Percentiles rank a stretch among this genome's conserved stretches.
Evolutionary conservation across 2,113 vertebrate genomes (phyloP).

Genomic region (Meles meles): DNA sequence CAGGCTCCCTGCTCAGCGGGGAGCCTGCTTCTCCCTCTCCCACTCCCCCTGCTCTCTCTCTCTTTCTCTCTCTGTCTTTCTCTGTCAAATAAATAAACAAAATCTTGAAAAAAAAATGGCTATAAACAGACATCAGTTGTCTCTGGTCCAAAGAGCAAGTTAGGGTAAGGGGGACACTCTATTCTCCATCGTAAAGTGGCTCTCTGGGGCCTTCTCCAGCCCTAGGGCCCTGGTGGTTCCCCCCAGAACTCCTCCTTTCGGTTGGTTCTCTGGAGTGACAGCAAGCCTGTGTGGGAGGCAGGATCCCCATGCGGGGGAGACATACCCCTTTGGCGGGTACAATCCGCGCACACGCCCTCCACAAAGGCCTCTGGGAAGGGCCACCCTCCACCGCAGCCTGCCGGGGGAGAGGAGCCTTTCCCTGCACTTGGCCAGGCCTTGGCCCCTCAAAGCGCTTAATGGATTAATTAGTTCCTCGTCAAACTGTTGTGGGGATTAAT

Average conservation of each 20-base stretch:
- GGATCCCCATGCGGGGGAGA: not conserved
- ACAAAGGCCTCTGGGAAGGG: not conserved
- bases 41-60: no score
- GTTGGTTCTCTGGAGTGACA: not conserved
- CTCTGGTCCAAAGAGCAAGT: not conserved
- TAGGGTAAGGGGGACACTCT: no score
- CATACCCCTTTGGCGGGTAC: not conserved
- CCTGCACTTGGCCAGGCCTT: not conserved
- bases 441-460: slow-evolving; percentile 25
- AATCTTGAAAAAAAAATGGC: not conserved
- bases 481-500: slow-evolving; percentile 65
- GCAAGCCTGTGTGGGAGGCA: not conserved
- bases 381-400: not conserved
- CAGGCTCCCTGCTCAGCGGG: no score
- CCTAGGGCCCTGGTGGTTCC: rapidly evolving
- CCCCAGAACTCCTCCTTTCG: not conserved
- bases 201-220: not conserved
- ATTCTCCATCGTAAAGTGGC: not conserved
- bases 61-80: no score
- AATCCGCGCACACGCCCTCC: rapidly evolving
- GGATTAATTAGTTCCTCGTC: slow-evolving; percentile 67
- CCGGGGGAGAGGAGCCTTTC: not conserved
- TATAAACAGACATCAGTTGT: not conserved
- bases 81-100: no score
- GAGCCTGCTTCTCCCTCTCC: no score